Evolutionary conservation across 2,113 vertebrate genomes (phyloP), one percentile per base, ranked within the genome.

Genomic region (Pygoscelis adeliae): DNA sequence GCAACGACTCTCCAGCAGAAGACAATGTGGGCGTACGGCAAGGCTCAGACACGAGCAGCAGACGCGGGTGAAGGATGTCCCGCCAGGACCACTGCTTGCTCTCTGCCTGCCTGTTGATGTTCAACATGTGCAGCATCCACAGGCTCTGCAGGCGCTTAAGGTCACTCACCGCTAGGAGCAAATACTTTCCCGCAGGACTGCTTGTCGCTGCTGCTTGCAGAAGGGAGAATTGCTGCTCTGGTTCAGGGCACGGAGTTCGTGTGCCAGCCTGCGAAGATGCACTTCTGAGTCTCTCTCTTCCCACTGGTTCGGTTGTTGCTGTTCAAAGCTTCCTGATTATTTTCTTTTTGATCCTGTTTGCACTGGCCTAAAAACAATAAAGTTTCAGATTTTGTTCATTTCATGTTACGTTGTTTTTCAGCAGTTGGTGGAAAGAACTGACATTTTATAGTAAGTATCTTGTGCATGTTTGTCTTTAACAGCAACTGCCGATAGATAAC

Each of bases 241-340:
- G 13, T 6, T 15, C n/a, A 0, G 38, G 53, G 20, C 25, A 1
- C 10, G 0, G 22, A 13, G 42, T 2, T 17, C 1, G 5, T 4
- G 61, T 16, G 42, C 16, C 38, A 0, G 5, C 6, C 89, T 38
- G 30, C 3, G 11, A 12, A 32, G 46, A 2, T 1, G 6, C 36
- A 49, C 49, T 17, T 11, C 14, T 1, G 38, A 9, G 9, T 3
- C 19, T 13, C 56, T 16, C 50, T 16, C 29, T 46, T 44, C 61
- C 56, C 10, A 1, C 5, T 18, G 14, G 23, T 19, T 21, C 4
- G 2, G 6, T 2, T 36, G 25, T 9, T 5, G 92, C 77, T 30
- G 26, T 7, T 30, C 76, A 26, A 11, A 59, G 21, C 44, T 58
- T 50, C 61, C 40, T 3, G n/a, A 13, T 8, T 19, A 2, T 34